phyloP scores from a whole-genome alignment of 30 jellyfish, hydroid and myxozoan species.

The Aurelia sp. region DNA sequence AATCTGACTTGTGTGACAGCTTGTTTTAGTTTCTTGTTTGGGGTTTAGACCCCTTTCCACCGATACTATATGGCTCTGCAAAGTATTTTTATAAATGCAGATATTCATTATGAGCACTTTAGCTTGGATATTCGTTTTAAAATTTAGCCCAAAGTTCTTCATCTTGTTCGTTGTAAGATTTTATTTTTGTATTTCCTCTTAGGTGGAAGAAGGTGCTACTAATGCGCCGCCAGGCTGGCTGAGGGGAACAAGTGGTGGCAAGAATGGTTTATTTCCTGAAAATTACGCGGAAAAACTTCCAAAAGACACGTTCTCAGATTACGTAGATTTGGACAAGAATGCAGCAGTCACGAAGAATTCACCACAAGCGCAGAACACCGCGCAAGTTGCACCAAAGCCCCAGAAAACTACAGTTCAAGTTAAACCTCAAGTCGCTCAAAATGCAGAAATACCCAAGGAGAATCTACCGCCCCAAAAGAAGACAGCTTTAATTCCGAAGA shows the following conservation, averaged over 20 bases:
- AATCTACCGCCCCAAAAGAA: slow-evolving; percentile 14
- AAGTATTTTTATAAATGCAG: too few relatives aligned
- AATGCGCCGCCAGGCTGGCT: slow-evolving; percentile 96
- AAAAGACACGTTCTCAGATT: slow-evolving; percentile 80
- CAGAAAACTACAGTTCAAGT: not conserved
- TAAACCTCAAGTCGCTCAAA: not conserved
- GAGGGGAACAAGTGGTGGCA: slow-evolving; percentile 82
- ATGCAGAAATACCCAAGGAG: not conserved
- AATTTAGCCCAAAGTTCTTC: too few relatives aligned
- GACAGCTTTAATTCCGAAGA: slow-evolving; percentile 64
- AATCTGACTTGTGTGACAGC: too few relatives aligned
- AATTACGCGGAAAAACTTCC: slow-evolving; percentile 83
- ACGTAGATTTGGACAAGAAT: slow-evolving; percentile 93
- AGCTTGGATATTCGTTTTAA: too few relatives aligned
- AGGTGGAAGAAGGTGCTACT: slow-evolving; percentile 91
- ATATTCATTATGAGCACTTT: too few relatives aligned
- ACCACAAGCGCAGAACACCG: not conserved
- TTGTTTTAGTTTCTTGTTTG: too few relatives aligned
- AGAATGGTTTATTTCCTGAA: slow-evolving; percentile 87
- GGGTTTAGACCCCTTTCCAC: too few relatives aligned
- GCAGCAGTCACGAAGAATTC: slow-evolving; percentile 27
- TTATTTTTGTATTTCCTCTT: not conserved
- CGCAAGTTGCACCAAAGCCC: not conserved
- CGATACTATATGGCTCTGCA: too few relatives aligned
- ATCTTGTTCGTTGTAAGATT: too few relatives aligned